Evolutionary conservation across 2,888 invertebrate genomes (phyloP), one percentile per base, ranked within the genome.

Genomic region (Ochropleura leucogaster): DNA sequence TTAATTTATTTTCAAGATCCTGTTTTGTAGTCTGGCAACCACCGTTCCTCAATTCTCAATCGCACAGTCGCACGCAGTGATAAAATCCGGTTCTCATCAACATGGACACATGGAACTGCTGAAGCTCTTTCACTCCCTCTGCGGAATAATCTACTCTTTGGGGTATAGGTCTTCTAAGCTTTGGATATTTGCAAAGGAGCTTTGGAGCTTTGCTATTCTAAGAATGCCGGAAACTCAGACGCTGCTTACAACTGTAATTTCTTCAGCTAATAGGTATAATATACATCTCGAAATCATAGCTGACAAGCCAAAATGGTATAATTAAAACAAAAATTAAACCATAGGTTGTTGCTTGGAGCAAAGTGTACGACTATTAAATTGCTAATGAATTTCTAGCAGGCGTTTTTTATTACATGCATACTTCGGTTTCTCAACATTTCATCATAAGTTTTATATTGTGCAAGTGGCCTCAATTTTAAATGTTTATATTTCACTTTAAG

Each of bases 381-480:
- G 79, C 79, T 65, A 60, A 10, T 30, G 20, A 0, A 53, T 70
- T 78, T 30, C 2, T 0, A 3, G 40, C 51, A 78, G 78, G 77
- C 79, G 65, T 57, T 68, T 53, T 16, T 0, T 42, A 42, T 5
- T 1, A 18, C 30, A n/a, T n/a, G 18, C 42, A 49, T 9, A 3
- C 14, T n/a, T 59, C 20, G n/a, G 8, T 14, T 40, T 42, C 16
- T 51, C 9, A 30, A 30, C 30, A 40, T n/a, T 53, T 42, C 51
- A 4, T n/a, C n/a, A 16, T 49, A 18, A 8, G 51, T 51, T 51
- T 51, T 51, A 18, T 16, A 49, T 16, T 16, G 49, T 16, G 49
- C 16, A 6, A 49, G 18, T 18, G 49, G 49, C 49, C 18, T 18
- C 2, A 49, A 49, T 49, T 53, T 53, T 53, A 53, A 53, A n/a